A percentile compares a stretch with the other conserved stretches of the same genome.
Evolutionary conservation across 2,797 vertebrate species (phyloP).

Genomic region (Muscicapa comitata): DNA sequence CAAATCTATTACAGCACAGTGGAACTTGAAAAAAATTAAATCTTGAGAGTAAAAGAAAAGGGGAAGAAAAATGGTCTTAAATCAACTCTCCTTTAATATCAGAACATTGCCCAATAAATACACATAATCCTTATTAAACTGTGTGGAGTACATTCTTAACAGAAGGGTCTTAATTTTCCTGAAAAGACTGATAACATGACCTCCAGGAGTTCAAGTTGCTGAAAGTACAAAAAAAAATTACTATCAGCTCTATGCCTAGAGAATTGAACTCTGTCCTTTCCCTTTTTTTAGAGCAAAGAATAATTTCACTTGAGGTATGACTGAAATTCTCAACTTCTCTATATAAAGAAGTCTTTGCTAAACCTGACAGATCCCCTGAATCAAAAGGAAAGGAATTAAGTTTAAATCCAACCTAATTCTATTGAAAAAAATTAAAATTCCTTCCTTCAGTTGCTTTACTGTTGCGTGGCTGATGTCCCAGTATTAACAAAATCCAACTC

Average conservation of each 20-base stretch:
- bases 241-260: not conserved
- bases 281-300: not conserved
- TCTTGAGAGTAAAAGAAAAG: not conserved
- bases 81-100: not conserved
- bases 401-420: slow-evolving; percentile 30
- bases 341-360: not conserved
- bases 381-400: slow-evolving; percentile 2
- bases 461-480: not conserved
- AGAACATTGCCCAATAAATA: not conserved
- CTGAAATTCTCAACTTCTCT: not conserved
- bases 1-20: not conserved
- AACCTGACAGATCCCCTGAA: not conserved
- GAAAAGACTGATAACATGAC: not conserved
- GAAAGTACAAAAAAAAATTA: not conserved
- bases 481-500: slow-evolving; percentile 33
- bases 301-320: not conserved
- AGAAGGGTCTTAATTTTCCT: not conserved
- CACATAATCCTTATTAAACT: not conserved
- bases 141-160: not conserved
- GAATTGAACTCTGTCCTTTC: not conserved
- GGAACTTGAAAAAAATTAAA: not conserved
- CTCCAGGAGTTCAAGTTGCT: not conserved
- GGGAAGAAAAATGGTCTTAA: not conserved
- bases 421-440: not conserved
- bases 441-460: not conserved